phyloP scores from a whole-genome alignment of 2,113 vertebrate species.

The Petrocephalus zakoni region DNA sequence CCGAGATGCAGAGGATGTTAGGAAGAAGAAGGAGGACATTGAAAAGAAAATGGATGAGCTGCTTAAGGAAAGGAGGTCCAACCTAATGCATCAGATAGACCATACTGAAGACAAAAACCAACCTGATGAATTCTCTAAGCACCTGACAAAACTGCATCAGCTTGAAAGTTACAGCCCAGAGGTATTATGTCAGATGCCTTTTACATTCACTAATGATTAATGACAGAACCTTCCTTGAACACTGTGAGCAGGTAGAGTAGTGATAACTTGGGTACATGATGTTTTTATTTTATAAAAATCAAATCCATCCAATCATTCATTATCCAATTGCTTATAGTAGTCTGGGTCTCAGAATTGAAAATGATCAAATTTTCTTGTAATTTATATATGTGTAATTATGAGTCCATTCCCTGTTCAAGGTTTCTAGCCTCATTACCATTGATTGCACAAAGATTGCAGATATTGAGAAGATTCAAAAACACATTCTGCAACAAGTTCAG shows the following conservation, averaged over 20 bases:
- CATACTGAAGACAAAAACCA: slow-evolving; percentile 47
- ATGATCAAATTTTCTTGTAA: background rate
- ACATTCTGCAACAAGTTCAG: slow-evolving; percentile 41
- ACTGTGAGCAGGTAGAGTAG: background rate
- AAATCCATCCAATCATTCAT: background rate
- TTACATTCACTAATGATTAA: background rate
- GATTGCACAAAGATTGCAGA: slow-evolving; percentile 34
- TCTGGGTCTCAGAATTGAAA: background rate
- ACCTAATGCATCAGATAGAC: slow-evolving; percentile 38
- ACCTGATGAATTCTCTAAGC: slow-evolving; percentile 41
- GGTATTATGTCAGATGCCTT: slow-evolving; percentile 19
- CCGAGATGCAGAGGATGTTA: slow-evolving; percentile 35
- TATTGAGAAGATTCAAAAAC: slow-evolving; percentile 34
- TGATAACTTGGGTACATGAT: background rate
- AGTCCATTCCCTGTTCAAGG: slow-evolving; percentile 25
- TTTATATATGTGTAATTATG: background rate
- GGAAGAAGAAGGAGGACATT: slow-evolving; percentile 48
- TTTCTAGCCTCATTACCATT: slow-evolving; percentile 34
- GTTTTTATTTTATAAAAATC: background rate
- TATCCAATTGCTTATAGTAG: background rate
- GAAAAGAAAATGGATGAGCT: slow-evolving; percentile 40
- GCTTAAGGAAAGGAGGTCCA: slow-evolving; percentile 43
- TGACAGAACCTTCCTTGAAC: background rate
- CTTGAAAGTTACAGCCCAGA: slow-evolving; percentile 42
- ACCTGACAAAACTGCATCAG: slow-evolving; percentile 50